Conservation (phyloP, 2,888 invertebrate genomes). For the Julus scanicus region DNA sequence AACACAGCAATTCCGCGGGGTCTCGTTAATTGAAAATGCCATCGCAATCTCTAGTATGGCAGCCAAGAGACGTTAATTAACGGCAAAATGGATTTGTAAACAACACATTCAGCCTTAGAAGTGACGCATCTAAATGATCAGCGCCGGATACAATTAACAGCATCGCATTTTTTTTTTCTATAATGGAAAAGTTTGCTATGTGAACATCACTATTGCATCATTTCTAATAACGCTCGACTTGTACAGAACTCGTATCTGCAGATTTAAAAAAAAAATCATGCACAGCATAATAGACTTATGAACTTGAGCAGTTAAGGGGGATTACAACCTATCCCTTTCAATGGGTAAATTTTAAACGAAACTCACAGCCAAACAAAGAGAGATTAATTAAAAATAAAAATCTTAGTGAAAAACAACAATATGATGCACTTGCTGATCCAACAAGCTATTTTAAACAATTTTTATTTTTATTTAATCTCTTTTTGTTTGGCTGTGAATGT, state of each 20-base stretch:
- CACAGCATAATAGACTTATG: too few species aligned
- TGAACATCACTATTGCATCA: neutral
- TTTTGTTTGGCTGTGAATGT: too few species aligned
- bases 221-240: neutral
- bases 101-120: neutral
- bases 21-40: conserved; percentile 3
- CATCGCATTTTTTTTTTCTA: neutral
- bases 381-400: too few species aligned
- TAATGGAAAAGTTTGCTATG: neutral
- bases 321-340: too few species aligned
- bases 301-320: too few species aligned
- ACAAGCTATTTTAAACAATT: too few species aligned
- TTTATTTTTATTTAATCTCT: too few species aligned
- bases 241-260: neutral
- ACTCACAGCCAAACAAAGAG: too few species aligned
- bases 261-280: too few species aligned
- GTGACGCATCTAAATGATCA: neutral
- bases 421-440: too few species aligned
- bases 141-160: neutral
- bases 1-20: neutral
- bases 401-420: too few species aligned
- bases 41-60: neutral
- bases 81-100: neutral
- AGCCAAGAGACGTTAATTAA: neutral
- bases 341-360: too few species aligned